Evolutionary conservation across 37 sponge, comb jelly and placozoan species (phyloP), one percentile per base, ranked within the genome.

Genomic region (Halichondria panicea): DNA sequence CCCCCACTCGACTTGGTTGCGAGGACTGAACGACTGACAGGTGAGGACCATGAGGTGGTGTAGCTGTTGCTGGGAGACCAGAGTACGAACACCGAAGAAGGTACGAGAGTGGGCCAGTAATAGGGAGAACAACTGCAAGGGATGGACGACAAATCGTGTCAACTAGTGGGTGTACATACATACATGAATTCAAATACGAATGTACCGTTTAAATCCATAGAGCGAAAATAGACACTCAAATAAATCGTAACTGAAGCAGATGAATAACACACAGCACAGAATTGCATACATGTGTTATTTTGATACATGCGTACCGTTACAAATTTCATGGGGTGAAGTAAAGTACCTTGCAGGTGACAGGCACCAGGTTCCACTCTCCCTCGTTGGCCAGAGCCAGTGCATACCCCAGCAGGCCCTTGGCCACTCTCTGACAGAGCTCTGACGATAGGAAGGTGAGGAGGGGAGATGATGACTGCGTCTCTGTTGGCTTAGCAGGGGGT

Each of bases 341-440:
- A n/a, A n/a, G 33, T 27, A 81, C 82, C 74, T 72, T 82, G 67
- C 74, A 66, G 55, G 38, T 67, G 3, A 82, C 66, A 31, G 82
- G 66, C 34, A 82, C 34, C 25, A 73, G 43, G 66, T 71, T 44
- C 53, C 34, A 65, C 53, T 48, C 4, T 31, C 38, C 28, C 35
- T 28, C 21, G 12, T 30, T n/a, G 38, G 35, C 19, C 0, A 82
- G 74, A 41, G 24, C 38, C 4, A 82, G 54, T 4, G 50, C 34
- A 54, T 73, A 82, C 21, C 42, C 31, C 39, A 73, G 43, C 56
- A 82, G 43, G 2, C 82, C 82, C 41, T 35, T 27, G 19, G 65
- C 52, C 55, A 79, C 60, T 2, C 28, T 4, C 43, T 44, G 46
- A 25, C 80, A 79, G n/a, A 82, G 54, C 13, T 73, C 57, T 12